Evolutionary conservation across 1,140 invertebrate genomes (phyloP).

Genomic region (Portunus trituberculatus): DNA sequence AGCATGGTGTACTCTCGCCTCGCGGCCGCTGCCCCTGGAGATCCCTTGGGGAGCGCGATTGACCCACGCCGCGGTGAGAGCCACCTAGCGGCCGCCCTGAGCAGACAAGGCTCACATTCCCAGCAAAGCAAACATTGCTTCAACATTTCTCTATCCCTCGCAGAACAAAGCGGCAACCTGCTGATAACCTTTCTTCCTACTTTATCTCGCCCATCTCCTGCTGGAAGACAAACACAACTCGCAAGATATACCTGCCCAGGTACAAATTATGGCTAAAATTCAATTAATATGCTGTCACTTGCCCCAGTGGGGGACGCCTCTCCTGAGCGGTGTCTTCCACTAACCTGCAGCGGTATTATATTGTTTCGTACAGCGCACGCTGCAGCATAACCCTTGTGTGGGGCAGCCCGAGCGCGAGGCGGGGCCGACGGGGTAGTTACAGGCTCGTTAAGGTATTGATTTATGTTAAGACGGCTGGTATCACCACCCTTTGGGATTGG

Average conservation of each 20-base stretch:
- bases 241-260: constrained; percentile 73
- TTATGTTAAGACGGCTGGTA: constrained; percentile 75
- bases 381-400: constrained; percentile 34
- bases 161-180: constrained; percentile 50
- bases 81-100: background rate
- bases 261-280: constrained; percentile 77
- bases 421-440: background rate
- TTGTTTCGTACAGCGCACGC: constrained; percentile 40
- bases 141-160: constrained; percentile 47
- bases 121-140: constrained; percentile 11
- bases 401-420: background rate
- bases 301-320: constrained; percentile 65
- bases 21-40: background rate
- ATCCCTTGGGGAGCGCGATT: background rate
- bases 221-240: constrained; percentile 71
- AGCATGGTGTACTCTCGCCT: background rate
- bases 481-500: constrained; percentile 74
- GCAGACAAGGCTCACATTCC: background rate
- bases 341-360: background rate
- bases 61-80: background rate
- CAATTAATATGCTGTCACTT: constrained; percentile 77
- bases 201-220: constrained; percentile 66
- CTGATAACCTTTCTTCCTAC: constrained; percentile 41
- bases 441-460: constrained; percentile 74
- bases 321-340: constrained; percentile 1